These are phyloP conservation scores for Halichondria panicea DNA, from an alignment of 37 sponge, comb jelly and placozoan species.

Conservation along the genomic window DNA sequence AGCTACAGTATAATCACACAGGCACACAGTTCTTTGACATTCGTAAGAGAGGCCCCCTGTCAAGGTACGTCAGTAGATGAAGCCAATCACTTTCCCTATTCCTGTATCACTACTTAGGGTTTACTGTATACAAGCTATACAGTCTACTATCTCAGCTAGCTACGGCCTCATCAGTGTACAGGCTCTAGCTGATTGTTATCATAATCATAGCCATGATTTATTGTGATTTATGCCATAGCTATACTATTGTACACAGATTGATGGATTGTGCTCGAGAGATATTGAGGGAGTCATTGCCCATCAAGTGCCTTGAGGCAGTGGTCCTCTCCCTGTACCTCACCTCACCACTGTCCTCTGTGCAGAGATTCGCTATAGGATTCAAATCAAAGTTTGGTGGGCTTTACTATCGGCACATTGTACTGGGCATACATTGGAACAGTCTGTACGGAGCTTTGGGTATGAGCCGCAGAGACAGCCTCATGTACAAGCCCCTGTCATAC, in stretches of 20 bases:
- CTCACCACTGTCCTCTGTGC: constrained; percentile 49
- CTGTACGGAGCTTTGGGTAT: constrained; percentile 89
- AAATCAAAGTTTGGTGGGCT: constrained; percentile 68
- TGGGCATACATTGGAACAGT: constrained; percentile 69
- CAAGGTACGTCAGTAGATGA: constrained; percentile 45
- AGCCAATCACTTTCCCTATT: not conserved
- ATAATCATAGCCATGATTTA: not conserved
- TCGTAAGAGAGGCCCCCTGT: constrained; percentile 74
- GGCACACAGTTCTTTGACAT: constrained; percentile 98
- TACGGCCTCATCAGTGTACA: too few species aligned
- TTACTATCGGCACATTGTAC: constrained; percentile 88
- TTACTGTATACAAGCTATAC: not conserved
- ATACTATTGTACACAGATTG: constrained; percentile 56
- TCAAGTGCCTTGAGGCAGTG: constrained; percentile 98
- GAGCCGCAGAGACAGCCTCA: constrained; percentile 83
- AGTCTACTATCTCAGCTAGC: too few species aligned
- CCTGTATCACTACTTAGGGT: not conserved
- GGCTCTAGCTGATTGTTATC: too few species aligned
- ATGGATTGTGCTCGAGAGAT: constrained; percentile 95
- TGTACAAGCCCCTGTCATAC: constrained; percentile 86
- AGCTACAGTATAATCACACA: constrained; percentile 93
- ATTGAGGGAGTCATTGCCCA: constrained; percentile 88
- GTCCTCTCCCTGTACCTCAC: constrained; percentile 86
- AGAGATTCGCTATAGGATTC: constrained; percentile 80
- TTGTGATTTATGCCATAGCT: too few species aligned